These are phyloP conservation scores for Cyclopterus lumpus DNA, from an alignment of 2,797 vertebrate species.

Conservation along the genomic window DNA sequence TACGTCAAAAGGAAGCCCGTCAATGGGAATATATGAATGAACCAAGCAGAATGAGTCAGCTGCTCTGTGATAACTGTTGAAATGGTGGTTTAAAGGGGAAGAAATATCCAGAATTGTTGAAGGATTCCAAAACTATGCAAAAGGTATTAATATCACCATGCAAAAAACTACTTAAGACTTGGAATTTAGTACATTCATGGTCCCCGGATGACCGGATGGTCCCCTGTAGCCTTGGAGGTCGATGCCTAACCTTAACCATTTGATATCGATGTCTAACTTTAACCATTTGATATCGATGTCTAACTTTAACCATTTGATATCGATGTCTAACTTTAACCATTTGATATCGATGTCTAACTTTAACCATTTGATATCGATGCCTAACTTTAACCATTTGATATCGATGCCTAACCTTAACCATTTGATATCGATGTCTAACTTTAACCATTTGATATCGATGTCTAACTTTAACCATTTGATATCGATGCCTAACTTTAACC, in stretches of 20 bases:
- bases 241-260: too few species aligned
- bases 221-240: not conserved
- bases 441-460: too few species aligned
- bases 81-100: not conserved
- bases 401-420: too few species aligned
- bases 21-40: slow-evolving; percentile 70
- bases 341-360: too few species aligned
- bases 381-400: too few species aligned
- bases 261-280: too few species aligned
- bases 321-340: too few species aligned
- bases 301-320: too few species aligned
- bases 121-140: not conserved
- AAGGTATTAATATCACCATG: not conserved
- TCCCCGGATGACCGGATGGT: not conserved
- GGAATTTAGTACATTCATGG: not conserved
- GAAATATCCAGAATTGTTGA: not conserved
- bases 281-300: too few species aligned
- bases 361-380: too few species aligned
- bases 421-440: too few species aligned
- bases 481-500: too few species aligned
- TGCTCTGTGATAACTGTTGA: slow-evolving; percentile 30
- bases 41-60: slow-evolving; percentile 58
- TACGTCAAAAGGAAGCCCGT: slow-evolving; percentile 73
- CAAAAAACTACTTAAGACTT: not conserved
- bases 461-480: not conserved